A percentile compares a stretch with the other conserved stretches of the same genome.
Evolutionary conservation across 2,888 invertebrate species (phyloP).

Genomic region (Nomada hirtipes): DNA sequence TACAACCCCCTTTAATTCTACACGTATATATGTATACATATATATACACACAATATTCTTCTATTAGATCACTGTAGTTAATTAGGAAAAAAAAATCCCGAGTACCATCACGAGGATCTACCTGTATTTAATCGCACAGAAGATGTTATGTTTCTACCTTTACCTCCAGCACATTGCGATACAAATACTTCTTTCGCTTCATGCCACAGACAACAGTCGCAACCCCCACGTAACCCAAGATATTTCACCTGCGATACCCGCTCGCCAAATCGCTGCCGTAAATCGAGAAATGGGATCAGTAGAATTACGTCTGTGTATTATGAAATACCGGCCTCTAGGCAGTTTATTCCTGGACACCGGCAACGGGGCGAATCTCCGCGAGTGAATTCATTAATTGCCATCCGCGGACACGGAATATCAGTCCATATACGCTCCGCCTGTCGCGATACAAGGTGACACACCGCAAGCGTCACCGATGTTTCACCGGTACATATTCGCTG

Average conservation of each 20-base stretch:
- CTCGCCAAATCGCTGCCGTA: conserved; percentile 5
- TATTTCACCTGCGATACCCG: too few relatives aligned
- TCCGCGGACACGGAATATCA: conserved; percentile 19
- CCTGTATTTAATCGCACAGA: too few relatives aligned
- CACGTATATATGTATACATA: too few relatives aligned
- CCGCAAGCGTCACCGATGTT: conserved; percentile 38
- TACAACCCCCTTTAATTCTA: too few relatives aligned
- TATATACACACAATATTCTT: too few relatives aligned
- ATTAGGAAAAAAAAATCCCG: too few relatives aligned
- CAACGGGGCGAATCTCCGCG: conserved; percentile 17
- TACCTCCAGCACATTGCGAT: too few relatives aligned
- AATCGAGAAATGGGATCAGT: conserved; percentile 24
- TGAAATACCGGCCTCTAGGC: background rate
- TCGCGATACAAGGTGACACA: conserved; percentile 44
- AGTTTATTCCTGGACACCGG: conserved; percentile 11
- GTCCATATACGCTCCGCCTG: conserved; percentile 1
- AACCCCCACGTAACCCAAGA: background rate
- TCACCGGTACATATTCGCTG: conserved; percentile 48
- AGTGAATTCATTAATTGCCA: conserved; percentile 20
- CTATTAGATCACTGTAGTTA: too few relatives aligned
- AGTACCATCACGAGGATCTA: too few relatives aligned
- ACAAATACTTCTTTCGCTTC: too few relatives aligned
- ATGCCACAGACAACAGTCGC: too few relatives aligned
- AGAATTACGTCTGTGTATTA: conserved; percentile 24
- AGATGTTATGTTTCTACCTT: too few relatives aligned